A percentile compares a stretch with the other conserved stretches of the same genome.
These are phyloP conservation scores for Tridacna crocea DNA, from an alignment of 2,888 invertebrate species.

Conservation along the genomic window DNA sequence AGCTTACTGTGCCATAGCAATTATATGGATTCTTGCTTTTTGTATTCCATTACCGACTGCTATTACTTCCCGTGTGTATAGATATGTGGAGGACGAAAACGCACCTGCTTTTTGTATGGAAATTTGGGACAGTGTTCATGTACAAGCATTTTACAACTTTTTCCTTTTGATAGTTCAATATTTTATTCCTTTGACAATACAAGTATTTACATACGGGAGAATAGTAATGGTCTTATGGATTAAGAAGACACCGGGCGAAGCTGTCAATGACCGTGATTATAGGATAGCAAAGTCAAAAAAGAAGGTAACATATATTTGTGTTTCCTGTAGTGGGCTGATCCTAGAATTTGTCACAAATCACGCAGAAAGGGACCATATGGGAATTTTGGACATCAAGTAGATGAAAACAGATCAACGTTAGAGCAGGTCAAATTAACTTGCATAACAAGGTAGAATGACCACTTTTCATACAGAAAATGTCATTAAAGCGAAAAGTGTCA, in stretches of 20 bases:
- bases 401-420: too few species aligned
- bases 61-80: slow-evolving; percentile 87
- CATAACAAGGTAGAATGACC: too few species aligned
- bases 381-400: too few species aligned
- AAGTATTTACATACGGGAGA: slow-evolving; percentile 94
- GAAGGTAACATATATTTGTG: slow-evolving; percentile 88
- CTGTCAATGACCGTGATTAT: slow-evolving; percentile 92
- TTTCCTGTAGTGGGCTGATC: too few species aligned
- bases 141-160: slow-evolving; percentile 88
- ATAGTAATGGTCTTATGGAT: slow-evolving; percentile 96
- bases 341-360: too few species aligned
- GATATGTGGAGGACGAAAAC: slow-evolving; percentile 62
- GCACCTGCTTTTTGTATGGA: slow-evolving; percentile 71
- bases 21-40: slow-evolving; percentile 91
- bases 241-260: slow-evolving; percentile 94
- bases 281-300: slow-evolving; percentile 93
- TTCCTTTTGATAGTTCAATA: slow-evolving; percentile 93
- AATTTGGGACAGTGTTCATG: slow-evolving; percentile 66
- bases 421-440: too few species aligned
- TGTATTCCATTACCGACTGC: slow-evolving; percentile 93
- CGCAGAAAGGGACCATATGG: too few species aligned
- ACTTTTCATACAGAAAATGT: too few species aligned
- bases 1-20: slow-evolving; percentile 89
- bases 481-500: too few species aligned
- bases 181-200: slow-evolving; percentile 91